These are phyloP conservation scores for Taenaris catops DNA, from an alignment of 2,888 invertebrate genomes.

Conservation along the genomic window DNA sequence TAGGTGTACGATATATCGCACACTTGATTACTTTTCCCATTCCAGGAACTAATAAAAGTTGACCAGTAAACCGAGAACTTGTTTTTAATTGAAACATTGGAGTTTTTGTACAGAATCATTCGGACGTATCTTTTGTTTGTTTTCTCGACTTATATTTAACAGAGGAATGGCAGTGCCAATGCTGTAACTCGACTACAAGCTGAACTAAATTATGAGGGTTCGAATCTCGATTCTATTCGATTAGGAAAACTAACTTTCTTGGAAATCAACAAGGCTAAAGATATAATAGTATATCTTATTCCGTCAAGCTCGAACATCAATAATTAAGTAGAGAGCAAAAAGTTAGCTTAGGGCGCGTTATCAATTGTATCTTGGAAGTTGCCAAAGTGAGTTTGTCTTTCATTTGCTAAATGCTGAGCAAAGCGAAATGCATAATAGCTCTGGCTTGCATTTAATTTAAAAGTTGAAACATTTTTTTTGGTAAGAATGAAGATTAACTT, in stretches of 20 bases:
- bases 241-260: constrained; percentile 23
- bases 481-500: no score
- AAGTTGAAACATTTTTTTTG: no score
- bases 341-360: constrained; percentile 62
- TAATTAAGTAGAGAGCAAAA: constrained; percentile 59
- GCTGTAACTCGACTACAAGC: no score
- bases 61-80: constrained; percentile 55
- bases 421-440: no score
- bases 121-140: constrained; percentile 22
- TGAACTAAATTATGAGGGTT: no score
- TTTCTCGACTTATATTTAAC: no score
- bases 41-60: constrained; percentile 67
- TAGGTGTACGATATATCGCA: constrained; percentile 55
- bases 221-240: no score
- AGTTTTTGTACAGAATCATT: constrained; percentile 34
- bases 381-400: constrained; percentile 54
- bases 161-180: no score
- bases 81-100: constrained; percentile 59
- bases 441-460: no score
- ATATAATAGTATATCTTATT: constrained; percentile 39
- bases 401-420: no score
- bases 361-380: constrained; percentile 66
- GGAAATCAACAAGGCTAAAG: constrained; percentile 36
- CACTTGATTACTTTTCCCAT: constrained; percentile 68
- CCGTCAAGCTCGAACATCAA: constrained; percentile 47